These are phyloP conservation scores for Rhamnusium bicolor DNA, from an alignment of 2,888 invertebrate genomes.

Conservation along the genomic window DNA sequence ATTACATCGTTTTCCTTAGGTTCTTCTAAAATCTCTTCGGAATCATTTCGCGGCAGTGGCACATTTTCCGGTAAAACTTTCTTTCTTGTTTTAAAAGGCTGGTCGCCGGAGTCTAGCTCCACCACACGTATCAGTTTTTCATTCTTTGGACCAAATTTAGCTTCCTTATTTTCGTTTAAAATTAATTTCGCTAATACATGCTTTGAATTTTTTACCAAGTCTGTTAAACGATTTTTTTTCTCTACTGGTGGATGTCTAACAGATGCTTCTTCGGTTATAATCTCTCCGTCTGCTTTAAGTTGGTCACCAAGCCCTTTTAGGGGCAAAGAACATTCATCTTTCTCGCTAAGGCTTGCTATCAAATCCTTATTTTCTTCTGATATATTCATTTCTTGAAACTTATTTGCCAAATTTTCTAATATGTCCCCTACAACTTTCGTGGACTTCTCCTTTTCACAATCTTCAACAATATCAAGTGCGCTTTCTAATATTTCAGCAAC, in stretches of 20 bases:
- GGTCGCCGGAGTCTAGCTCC: conserved; percentile 48
- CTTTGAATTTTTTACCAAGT: conserved; percentile 68
- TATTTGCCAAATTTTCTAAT: conserved; percentile 47
- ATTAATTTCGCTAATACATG: conserved; percentile 60
- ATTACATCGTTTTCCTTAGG: conserved; percentile 40
- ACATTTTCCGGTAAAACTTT: conserved; percentile 45
- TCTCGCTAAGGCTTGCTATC: neutral
- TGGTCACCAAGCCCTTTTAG: conserved; percentile 57
- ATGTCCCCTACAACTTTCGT: conserved; percentile 54
- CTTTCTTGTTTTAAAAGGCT: conserved; percentile 38
- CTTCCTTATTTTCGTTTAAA: conserved; percentile 61
- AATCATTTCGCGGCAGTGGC: conserved; percentile 48
- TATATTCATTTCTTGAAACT: conserved; percentile 39
- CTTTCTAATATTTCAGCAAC: conserved; percentile 68
- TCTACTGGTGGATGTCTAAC: conserved; percentile 65
- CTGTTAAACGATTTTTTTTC: conserved; percentile 69
- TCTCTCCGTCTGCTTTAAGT: conserved; percentile 47
- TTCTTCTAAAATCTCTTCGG: conserved; percentile 38
- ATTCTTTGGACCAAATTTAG: conserved; percentile 48
- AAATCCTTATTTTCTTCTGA: conserved; percentile 37
- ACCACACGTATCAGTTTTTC: conserved; percentile 50
- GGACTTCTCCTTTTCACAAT: conserved; percentile 31
- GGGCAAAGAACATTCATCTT: conserved; percentile 9
- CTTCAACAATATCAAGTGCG: conserved; percentile 63
- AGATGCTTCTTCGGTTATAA: conserved; percentile 43